Evolutionary conservation across 2,888 invertebrate genomes (phyloP).

Genomic region (Pterostichus madidus): DNA sequence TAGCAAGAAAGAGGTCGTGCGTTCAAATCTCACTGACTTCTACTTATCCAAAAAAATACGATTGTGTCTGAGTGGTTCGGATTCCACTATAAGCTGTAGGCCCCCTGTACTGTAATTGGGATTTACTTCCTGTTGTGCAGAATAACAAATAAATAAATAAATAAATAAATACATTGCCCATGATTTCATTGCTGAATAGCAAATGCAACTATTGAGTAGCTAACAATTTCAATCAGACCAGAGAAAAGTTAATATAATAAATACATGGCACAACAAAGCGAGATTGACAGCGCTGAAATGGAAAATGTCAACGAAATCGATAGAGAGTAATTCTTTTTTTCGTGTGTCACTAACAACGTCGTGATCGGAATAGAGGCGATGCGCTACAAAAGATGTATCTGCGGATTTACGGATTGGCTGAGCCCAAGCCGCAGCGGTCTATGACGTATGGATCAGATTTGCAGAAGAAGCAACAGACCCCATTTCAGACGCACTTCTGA

Average conservation of each 20-base stretch:
- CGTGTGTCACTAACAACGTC: conserved; percentile 29
- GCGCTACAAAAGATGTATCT: conserved; percentile 28
- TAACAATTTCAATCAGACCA: conserved; percentile 16
- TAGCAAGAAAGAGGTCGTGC: no score
- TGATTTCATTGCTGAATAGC: no score
- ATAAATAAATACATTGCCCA: no score
- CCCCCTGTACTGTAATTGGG: no score
- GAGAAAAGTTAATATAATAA: conserved; percentile 46
- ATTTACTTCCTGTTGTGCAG: no score
- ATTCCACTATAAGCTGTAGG: no score
- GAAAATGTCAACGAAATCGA: conserved; percentile 45
- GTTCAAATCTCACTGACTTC: no score
- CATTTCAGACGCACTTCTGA: neutral
- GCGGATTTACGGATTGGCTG: conserved; percentile 6
- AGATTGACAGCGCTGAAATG: conserved; percentile 21
- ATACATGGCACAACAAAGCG: conserved; percentile 3
- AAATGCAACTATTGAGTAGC: neutral
- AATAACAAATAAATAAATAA: no score
- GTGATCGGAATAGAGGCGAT: neutral
- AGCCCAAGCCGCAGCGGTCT: neutral
- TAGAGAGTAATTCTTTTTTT: conserved; percentile 44
- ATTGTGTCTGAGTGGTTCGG: no score
- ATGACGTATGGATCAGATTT: conserved; percentile 2
- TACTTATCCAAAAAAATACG: no score
- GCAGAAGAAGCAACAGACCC: neutral